Base-by-base conservation (phyloP, 2,888 invertebrate genomes). In the Drosophila setosimentum region DNA sequence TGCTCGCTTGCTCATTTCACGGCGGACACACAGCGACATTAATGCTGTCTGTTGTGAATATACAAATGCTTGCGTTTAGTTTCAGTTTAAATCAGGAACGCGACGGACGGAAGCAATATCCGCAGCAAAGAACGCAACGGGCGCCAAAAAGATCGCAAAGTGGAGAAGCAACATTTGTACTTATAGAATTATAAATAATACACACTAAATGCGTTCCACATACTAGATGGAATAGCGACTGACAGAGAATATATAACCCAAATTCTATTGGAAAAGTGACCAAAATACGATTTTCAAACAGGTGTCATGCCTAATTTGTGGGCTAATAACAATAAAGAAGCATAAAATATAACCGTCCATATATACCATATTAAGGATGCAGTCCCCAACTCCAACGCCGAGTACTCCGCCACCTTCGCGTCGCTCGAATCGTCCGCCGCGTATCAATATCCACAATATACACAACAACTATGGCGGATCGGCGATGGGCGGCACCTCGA, bases 401-500 rank as follows among this genome's bases (percentile, higher is more conserved):
- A 63, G 80, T 57, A 78, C 78, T 4, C 78, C 80, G 62, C 87
- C 92, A 35, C 79, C 90, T 0, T 80, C 88, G 37, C 82, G 89
- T 21, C 87, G 89, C 11, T 88, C 88, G 1, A 90, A 90, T 33
- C 80, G 93, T 11, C 93, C 93, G 16, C 93, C 93, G 0, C 89
- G 93, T 55, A 92, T 93, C 42, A 91, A 91, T 59, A 92, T 93
- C n/a, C 82, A 85, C 51, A 82, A 83, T 24, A 59, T 76, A 8
- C 86, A 77, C 37, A 68, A 68, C n/a, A 57, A 16, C 24, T 57
- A 89, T 63, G 85, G 86, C 18, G 79, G 76, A 18, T 82, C 83
- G 2, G 76, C 76, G 0, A 61, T 82, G 72, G 86, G 86, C 8
- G 74, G 68, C 10, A 45, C 76, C 1, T 87, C 92, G 0, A 76